Evolutionary conservation across 2,113 vertebrate genomes (phyloP), one percentile per base, ranked within the genome.

Genomic region (Hylia prasina): DNA sequence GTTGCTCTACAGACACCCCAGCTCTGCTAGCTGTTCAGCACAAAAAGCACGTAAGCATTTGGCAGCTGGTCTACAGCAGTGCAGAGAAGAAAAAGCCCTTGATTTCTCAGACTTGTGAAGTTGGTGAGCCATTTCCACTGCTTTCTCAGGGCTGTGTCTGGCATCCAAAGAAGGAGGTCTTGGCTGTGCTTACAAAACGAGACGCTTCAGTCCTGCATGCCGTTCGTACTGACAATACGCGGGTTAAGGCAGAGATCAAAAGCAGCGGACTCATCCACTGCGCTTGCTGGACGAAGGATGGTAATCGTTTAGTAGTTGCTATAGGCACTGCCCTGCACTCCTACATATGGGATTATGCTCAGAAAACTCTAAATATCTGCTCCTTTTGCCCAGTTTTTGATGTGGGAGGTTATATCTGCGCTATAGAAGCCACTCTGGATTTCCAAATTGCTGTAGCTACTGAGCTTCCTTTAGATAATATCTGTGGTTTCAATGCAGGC

Each of bases 61-160:
- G 99, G 99, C 99, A 99, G 90, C 97, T 99, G 90, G 97, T 98
- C 94, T 98, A 98, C 82, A 98, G 97, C 10, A 68, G 97, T 9
- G 70, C 96, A 2, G 99, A 98, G 86, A 98, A 98, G 91, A 98
- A 98, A 97, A 98, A 99, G 87, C 97, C 99, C 83, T 94, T 98
- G 89, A 98, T 98, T 97, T 98, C 98, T 23, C 98, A 98, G 98
- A 99, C 98, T 3, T 99, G 99, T 65, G 99, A 99, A 97, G 98
- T 99, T 79, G 98, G 98, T 22, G 98, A 99, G 84, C 98, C 98
- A 0, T 98, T 98, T 76, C 98, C 99, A 0, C 64, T 99, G 97
- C 98, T 99, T 61, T 97, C 99, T 39, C 99, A 99, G 91, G 99
- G 99, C 95, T 99, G 99, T 2, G 98, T 99, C 60, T 99, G 99